phyloP scores from a whole-genome alignment of 2,797 vertebrate genomes.

The Sandelia bainsii region DNA sequence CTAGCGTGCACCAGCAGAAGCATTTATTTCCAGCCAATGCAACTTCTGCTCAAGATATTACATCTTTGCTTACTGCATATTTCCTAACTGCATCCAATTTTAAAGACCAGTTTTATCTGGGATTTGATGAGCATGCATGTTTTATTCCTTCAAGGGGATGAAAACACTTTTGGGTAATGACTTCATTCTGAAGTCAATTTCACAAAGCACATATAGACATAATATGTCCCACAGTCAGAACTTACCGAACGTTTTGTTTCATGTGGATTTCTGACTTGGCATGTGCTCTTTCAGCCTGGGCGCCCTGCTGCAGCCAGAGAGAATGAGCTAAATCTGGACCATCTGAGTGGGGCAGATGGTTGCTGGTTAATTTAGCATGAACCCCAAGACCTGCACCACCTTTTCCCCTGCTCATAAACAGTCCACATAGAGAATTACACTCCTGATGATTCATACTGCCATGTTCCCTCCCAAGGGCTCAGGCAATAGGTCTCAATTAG shows the following conservation, averaged over 20 bases:
- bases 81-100: slow-evolving; percentile 21
- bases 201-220: slow-evolving; percentile 3
- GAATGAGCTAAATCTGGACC: slow-evolving; percentile 36
- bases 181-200: slow-evolving; percentile 36
- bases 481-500: slow-evolving; percentile 68
- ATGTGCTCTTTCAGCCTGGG: slow-evolving; percentile 51
- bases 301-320: slow-evolving; percentile 27
- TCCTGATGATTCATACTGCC: slow-evolving; percentile 59
- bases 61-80: slow-evolving; percentile 20
- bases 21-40: slow-evolving; percentile 12
- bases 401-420: slow-evolving; percentile 54
- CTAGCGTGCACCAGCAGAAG: slow-evolving; percentile 14
- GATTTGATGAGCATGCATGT: background rate
- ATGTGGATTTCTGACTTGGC: slow-evolving; percentile 30
- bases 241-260: slow-evolving; percentile 20
- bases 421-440: slow-evolving; percentile 30
- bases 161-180: slow-evolving; percentile 34
- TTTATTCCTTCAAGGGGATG: slow-evolving; percentile 15
- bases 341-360: slow-evolving; percentile 70
- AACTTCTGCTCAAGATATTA: slow-evolving; percentile 17
- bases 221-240: slow-evolving; percentile 14
- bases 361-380: slow-evolving; percentile 75
- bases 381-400: slow-evolving; percentile 52
- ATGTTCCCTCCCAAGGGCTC: slow-evolving; percentile 28
- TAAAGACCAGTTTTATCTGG: slow-evolving; percentile 7